Base-by-base conservation (phyloP, 2,113 vertebrate species). In the Lycaon pictus region DNA sequence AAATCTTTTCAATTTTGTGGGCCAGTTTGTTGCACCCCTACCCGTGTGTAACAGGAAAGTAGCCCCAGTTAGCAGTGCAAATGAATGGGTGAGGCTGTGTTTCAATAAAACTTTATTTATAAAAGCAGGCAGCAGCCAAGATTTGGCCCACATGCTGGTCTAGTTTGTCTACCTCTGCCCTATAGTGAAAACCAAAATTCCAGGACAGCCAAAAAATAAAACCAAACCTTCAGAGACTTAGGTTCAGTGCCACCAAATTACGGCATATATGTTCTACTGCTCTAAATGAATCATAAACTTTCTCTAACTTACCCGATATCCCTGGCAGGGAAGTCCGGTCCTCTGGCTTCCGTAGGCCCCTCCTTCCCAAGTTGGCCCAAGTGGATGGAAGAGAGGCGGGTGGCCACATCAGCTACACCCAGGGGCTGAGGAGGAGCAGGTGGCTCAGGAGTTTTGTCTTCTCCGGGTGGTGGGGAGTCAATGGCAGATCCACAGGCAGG, bases 351-450 rank as follows among this genome's bases (percentile, higher is more conserved):
- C 84, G 93, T n/a, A 88, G 76, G 93, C 83, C 3, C 3, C 22
- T 95, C 10, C 37, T 95, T 93, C 65, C 85, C 93, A 60, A 98
- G 96, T 56, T 98, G 98, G 95, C 98, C 99, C 85, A 99, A 98
- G 0, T 99, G 98, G 96, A 99, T 99, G 56, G 99, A 97, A 48
- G 99, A 99, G 94, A 99, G 98, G 96, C 97, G 98, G 83, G 98
- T 97, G 88, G 99, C 98, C 95, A 99, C 98, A 1, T 98, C 98
- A 1, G 98, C 98, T 86, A 99, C 0, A 0, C 97, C 97, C 43
- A 96, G 23, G 0, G 95, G 96, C 65, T 98, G 98, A 27, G 65
- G 71, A 56, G 95, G 58, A 88, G 88, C 76, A 92, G 90, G 65
- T 32, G 32, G 85, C 82, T 29, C 27, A 2, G 63, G 55, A 84